Evolutionary conservation across 2,113 vertebrate species (phyloP).

Genomic region (Uria lomvia): DNA sequence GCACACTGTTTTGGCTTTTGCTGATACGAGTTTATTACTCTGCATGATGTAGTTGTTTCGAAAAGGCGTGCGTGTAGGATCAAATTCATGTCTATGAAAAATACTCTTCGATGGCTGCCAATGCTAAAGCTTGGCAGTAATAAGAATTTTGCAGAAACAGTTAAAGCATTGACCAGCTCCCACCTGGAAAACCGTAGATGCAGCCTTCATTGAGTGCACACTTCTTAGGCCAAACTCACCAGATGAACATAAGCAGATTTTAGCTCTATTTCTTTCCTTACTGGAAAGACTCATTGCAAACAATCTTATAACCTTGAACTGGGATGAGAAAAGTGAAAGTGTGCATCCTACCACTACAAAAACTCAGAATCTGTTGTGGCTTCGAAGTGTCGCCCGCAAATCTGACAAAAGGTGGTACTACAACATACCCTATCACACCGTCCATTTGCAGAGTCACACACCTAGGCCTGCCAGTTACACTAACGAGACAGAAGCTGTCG

Average conservation of each 20-base stretch:
- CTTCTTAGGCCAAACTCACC: background rate
- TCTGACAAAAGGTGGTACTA: background rate
- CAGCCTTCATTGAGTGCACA: fast-evolving
- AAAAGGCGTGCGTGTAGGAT: too few species aligned
- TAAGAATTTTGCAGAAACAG: too few species aligned
- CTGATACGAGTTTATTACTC: fast-evolving
- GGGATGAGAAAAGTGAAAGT: background rate
- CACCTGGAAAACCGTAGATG: background rate
- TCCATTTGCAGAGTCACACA: background rate
- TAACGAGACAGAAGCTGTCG: background rate
- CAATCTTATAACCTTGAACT: background rate
- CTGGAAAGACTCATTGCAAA: background rate
- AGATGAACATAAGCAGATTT: background rate
- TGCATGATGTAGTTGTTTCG: too few species aligned
- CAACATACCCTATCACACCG: background rate
- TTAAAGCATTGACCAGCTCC: background rate
- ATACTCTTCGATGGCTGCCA: background rate
- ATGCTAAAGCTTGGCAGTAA: background rate
- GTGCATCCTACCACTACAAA: background rate
- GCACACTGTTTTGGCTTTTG: background rate
- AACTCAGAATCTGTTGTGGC: background rate
- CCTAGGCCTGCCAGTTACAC: background rate
- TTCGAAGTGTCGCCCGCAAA: background rate
- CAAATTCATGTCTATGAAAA: background rate
- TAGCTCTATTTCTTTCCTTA: background rate